Base-by-base conservation (phyloP, 2,888 invertebrate genomes). In the Orchesella flavescens region DNA sequence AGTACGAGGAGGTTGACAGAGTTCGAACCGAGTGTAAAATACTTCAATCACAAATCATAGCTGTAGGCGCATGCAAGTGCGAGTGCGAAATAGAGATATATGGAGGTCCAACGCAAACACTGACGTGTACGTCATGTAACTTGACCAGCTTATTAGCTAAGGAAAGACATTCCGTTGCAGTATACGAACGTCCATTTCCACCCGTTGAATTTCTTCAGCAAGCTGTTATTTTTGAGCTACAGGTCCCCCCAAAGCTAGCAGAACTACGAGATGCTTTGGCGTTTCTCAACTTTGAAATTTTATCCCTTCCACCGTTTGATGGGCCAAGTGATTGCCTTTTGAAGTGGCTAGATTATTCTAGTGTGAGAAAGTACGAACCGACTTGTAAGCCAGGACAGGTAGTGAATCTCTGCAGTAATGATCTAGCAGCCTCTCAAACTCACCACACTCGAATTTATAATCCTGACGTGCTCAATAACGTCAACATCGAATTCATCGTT, bases 151-250 rank as follows among this genome's bases (percentile, higher is more conserved):
- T 1, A 9, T 46, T 78, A 9, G 24, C 24, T 17, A 0, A 15
- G 13, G 24, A 24, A 15, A 5, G 68, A n/a, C 21, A 15, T 9
- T 69, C 77, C 0, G 44, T 78, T 7, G 1, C 21, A 2, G 44
- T 73, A 7, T 85, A 73, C 34, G 85, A 85, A 46, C 65, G 80
- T 0, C 55, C 74, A 1, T 61, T 85, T 0, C 85, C 85, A 0
- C 3, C 49, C 2, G 19, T 49, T 43, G 43, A 68, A 21, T 12
- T 61, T 63, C 10, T 49, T 4, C 80, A 79, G 34, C 49, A 53
- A 5, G 81, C 84, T 4, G 82, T 84, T 1, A 46, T 85, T 3
- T 85, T 85, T 43, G 85, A 85, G 49, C 63, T 85, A 0, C 15
- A 19, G 9, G 72, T 84, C 21, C 85, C 85, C 0, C 0, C 12